A percentile compares a stretch with the other conserved stretches of the same genome.
Evolutionary conservation across 2,113 vertebrate species (phyloP).

Genomic region (Oriolus oriolus): DNA sequence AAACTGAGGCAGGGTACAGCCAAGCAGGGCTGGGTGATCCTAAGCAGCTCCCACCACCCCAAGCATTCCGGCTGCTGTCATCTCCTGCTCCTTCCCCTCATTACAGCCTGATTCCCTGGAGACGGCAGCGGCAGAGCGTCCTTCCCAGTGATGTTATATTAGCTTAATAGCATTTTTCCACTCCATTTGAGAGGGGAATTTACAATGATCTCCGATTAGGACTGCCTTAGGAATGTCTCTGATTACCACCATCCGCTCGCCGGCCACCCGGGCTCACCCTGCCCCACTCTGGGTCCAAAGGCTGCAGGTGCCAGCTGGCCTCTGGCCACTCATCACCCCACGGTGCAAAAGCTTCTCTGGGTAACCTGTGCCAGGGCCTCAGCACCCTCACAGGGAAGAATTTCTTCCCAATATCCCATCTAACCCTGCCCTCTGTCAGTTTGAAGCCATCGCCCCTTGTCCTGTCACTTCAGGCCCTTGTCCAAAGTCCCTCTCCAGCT

Average conservation of each 20-base stretch:
- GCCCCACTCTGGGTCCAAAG: neutral
- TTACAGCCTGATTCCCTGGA: neutral
- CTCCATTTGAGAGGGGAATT: slow-evolving; percentile 60
- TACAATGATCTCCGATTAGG: slow-evolving; percentile 43
- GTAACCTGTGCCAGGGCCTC: neutral
- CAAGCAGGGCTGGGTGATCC: neutral
- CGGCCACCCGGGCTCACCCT: neutral
- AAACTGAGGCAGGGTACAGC: neutral
- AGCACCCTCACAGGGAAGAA: neutral
- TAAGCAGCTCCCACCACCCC: neutral
- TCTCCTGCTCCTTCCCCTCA: slow-evolving; percentile 6
- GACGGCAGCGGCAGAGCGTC: neutral
- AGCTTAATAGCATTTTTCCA: slow-evolving; percentile 62
- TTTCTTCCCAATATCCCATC: neutral
- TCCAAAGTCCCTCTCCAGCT: neutral
- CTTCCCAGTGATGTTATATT: slow-evolving; percentile 11
- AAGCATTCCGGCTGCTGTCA: neutral
- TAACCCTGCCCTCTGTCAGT: neutral
- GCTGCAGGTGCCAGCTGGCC: neutral
- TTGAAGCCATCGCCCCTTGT: neutral
- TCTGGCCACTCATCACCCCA: neutral
- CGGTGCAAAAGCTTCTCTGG: neutral
- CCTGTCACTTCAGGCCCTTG: neutral
- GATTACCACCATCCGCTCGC: neutral
- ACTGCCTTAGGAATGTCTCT: neutral